Percentiles rank a stretch among this genome's conserved stretches.
phyloP scores from a whole-genome alignment of 2,797 vertebrate species.

The Podargus strigoides region DNA sequence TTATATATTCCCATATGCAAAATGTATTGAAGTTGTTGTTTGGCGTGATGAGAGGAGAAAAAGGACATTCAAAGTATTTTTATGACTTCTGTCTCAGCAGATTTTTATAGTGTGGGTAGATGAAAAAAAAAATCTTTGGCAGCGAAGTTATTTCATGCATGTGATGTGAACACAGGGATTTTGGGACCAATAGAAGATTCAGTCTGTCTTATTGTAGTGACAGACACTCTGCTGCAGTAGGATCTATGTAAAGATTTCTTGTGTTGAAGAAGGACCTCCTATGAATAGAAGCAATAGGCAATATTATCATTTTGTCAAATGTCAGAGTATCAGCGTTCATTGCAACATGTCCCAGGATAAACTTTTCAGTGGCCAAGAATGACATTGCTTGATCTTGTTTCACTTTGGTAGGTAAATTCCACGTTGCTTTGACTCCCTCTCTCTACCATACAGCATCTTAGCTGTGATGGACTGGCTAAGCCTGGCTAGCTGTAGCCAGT shows the following conservation, averaged over 20 bases:
- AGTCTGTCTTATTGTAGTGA: background rate
- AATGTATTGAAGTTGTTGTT: background rate
- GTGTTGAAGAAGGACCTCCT: background rate
- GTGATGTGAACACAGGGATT: background rate
- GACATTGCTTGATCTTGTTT: background rate
- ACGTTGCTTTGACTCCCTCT: background rate
- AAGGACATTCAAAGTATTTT: background rate
- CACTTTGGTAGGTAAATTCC: background rate
- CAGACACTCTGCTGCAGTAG: background rate
- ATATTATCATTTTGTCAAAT: background rate
- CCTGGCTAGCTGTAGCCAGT: background rate
- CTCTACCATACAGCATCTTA: background rate
- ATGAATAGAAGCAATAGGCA: background rate
- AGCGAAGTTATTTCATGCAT: background rate
- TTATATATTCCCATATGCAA: background rate
- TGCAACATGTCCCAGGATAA: background rate
- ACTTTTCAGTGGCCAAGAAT: background rate
- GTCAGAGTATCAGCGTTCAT: background rate
- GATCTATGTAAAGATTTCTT: background rate
- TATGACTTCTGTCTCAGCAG: background rate
- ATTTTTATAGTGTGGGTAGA: background rate
- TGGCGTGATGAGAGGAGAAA: background rate
- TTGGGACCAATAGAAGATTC: fast-evolving
- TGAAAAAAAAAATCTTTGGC: background rate
- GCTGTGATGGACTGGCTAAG: background rate